Evolutionary conservation across 2,888 invertebrate genomes (phyloP), one percentile per base, ranked within the genome.

Genomic region (Micropterix aruncella): DNA sequence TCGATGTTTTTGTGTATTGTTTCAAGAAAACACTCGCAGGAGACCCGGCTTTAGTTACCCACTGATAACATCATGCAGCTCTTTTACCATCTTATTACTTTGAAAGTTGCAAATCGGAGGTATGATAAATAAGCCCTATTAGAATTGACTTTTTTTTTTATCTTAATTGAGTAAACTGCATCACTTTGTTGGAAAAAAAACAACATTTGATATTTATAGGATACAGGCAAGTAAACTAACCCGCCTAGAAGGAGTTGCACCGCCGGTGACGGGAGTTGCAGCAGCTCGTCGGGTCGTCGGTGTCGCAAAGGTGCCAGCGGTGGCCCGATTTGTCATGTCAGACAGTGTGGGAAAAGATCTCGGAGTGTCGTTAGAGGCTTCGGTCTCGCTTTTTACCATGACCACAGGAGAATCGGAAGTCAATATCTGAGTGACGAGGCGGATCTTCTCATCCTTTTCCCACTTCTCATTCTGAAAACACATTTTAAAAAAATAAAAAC

Each of bases 371-470:
- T 43, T n/a, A 45, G 49, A 16, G 52, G 46, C 53, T 46, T 65
- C 63, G 2, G 59, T 54, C 51, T 61, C 60, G 17, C 57, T 55
- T 38, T 57, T 15, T 38, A 38, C 43, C 55, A 55, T 16, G 56
- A 56, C 57, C 17, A 48, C 45, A 48, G 47, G 45, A 19, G 62
- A 63, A 16, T 75, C 72, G 5, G 70, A 65, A 16, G 72, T 70
- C 45, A 80, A 57, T 51, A 80, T 75, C 50, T 76, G 72, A 41
- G 73, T 73, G 1, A 82, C 73, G 40, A 77, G 59, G 37, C 75
- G 66, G 12, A 81, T 52, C 54, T 79, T 80, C 40, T 74, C 69
- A 18, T 80, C 78, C 52, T 77, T 75, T 5, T 74, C 66, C 51
- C 73, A 70, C 69, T 79, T 74, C 52, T 67, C 65, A 45, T 67